A percentile compares a stretch with the other conserved stretches of the same genome.
Conservation (phyloP, 2,888 invertebrate species). For the Harpagoxenus sublaevis region DNA sequence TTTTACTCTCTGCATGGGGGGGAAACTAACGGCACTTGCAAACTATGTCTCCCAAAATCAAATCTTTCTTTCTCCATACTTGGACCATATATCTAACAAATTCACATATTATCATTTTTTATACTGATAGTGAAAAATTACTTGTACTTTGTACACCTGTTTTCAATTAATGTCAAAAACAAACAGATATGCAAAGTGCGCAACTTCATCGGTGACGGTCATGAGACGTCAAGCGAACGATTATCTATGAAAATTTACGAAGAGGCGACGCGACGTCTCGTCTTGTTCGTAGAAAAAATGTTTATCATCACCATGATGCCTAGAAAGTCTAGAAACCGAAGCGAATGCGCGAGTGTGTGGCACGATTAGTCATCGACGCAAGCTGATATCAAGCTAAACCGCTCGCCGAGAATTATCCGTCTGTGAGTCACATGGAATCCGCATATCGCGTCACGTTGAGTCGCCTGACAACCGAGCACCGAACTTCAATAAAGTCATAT, state of each 20-base stretch:
- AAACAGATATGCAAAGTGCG: background rate
- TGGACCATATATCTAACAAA: background rate
- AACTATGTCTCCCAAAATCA: background rate
- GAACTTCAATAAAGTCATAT: background rate
- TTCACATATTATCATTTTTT: background rate
- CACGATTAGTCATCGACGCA: slow-evolving; percentile 71
- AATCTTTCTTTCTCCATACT: background rate
- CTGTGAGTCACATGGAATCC: slow-evolving; percentile 63
- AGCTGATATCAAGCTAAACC: slow-evolving; percentile 70
- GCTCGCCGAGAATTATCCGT: slow-evolving; percentile 69
- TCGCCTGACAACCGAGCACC: slow-evolving; percentile 18
- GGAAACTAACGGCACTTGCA: background rate
- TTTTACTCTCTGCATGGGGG: background rate
- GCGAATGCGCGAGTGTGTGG: slow-evolving; percentile 51
- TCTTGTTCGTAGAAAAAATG: slow-evolving; percentile 39
- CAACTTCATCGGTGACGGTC: background rate
- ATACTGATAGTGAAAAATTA: background rate
- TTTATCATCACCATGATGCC: slow-evolving; percentile 42
- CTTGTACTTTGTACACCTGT: background rate
- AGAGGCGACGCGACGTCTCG: slow-evolving; percentile 11
- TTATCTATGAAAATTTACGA: slow-evolving; percentile 5
- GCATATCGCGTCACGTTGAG: slow-evolving; percentile 17
- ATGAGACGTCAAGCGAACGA: background rate
- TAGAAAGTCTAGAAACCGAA: background rate
- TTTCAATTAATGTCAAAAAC: background rate